Evolutionary conservation across 2,797 vertebrate genomes (phyloP), one percentile per base, ranked within the genome.

Genomic region (Cuculus canorus): DNA sequence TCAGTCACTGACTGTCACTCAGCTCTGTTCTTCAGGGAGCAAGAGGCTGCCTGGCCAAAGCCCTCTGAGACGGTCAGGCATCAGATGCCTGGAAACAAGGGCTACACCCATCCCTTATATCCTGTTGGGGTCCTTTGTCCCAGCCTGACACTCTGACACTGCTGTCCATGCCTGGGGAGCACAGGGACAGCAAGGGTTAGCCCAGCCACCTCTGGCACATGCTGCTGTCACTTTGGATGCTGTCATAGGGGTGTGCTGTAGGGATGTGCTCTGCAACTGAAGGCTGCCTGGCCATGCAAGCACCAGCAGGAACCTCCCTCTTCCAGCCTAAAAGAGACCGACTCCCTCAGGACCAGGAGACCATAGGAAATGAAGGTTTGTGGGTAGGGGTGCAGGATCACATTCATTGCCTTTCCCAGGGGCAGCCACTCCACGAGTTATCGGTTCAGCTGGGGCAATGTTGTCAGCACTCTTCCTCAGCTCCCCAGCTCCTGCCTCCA

Each of bases 381-480:
- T 30, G 53, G 53, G n/a, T 13, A 56, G 15, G 32, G 10, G 14
- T 39, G 27, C 2, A 3, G 52, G 23, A 47, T 33, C 3, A 17
- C 33, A 16, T 30, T 48, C 37, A 11, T 41, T 23, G 13, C 37
- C 25, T 57, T 76, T 84, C 23, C 63, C 63, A 37, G 41, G 54
- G 32, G 23, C 53, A 71, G 48, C 12, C 17, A 7, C 5, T 23
- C 45, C 0, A 0, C 5, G 37, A 52, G 27, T 28, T 48, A 56
- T 5, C 0, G 1, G 27, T 43, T 75, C 27, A n/a, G 43, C 33
- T 0, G 0, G 28, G 43, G 30, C 43, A 65, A 24, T 0, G 0
- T 3, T 37, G 16, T 25, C 63, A 69, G 41, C 4, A 0, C 41
- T 33, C 2, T 35, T 17, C 23, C 32, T 79, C 0, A 0, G 28